phyloP scores from a whole-genome alignment of 2,797 vertebrate species.

The Pygocentrus nattereri region DNA sequence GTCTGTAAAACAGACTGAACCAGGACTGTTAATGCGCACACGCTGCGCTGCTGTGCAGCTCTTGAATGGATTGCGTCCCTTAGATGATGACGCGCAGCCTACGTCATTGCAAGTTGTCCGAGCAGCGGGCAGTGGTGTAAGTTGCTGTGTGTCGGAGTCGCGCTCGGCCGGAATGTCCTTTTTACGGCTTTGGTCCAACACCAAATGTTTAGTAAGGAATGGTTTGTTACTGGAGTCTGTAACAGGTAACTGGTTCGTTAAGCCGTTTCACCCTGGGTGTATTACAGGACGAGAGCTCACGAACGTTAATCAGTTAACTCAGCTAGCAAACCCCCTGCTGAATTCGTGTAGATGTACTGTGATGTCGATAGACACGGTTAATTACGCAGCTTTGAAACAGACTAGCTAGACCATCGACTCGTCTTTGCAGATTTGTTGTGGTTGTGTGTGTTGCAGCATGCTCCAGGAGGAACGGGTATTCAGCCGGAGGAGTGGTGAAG shows the following conservation, averaged over 20 bases:
- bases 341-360: not conserved
- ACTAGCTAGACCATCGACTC: too few relatives aligned
- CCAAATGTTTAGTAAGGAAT: slow-evolving; percentile 35
- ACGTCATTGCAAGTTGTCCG: slow-evolving; percentile 54
- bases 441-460: slow-evolving; percentile 58
- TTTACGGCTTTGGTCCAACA: slow-evolving; percentile 27
- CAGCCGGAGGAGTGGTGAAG: slow-evolving; percentile 68
- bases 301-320: not conserved
- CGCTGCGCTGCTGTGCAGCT: not conserved
- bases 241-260: slow-evolving; percentile 61
- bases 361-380: too few relatives aligned
- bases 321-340: not conserved
- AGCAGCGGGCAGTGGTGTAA: slow-evolving; percentile 51
- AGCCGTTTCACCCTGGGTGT: not conserved
- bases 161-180: slow-evolving; percentile 62
- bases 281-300: not conserved
- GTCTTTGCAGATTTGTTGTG: too few relatives aligned
- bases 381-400: not conserved
- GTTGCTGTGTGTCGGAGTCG: not conserved
- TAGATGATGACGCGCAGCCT: slow-evolving; percentile 49
- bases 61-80: slow-evolving; percentile 42
- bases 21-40: not conserved
- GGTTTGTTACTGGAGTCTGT: slow-evolving; percentile 42
- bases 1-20: too few relatives aligned
- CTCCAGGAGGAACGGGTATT: slow-evolving; percentile 71